A percentile compares a stretch with the other conserved stretches of the same genome.
phyloP scores from a whole-genome alignment of 2,113 vertebrate species.

The Labrus mixtus region DNA sequence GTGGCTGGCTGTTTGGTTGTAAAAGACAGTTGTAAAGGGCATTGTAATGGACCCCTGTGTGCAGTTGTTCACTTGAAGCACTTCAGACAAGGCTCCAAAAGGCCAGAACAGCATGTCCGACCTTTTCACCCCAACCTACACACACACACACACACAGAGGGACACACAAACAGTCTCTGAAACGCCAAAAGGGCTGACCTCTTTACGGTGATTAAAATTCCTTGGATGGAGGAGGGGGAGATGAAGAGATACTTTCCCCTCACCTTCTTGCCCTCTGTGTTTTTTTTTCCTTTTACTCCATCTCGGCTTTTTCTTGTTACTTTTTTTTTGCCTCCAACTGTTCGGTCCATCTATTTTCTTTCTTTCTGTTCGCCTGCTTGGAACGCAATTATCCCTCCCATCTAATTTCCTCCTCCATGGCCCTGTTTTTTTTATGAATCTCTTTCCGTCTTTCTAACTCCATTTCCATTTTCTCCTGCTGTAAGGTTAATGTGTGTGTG shows the following conservation, averaged over 20 bases:
- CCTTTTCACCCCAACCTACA: constrained; percentile 69
- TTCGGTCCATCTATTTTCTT: background rate
- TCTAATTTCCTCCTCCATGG: constrained; percentile 10
- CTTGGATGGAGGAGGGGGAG: constrained; percentile 45
- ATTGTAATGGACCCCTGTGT: constrained; percentile 46
- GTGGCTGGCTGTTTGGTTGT: constrained; percentile 12
- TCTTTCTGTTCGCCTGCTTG: constrained; percentile 22
- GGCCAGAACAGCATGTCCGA: constrained; percentile 53
- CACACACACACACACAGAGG: constrained; percentile 25
- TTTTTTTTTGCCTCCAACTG: background rate
- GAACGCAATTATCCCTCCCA: constrained; percentile 22
- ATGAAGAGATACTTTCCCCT: constrained; percentile 61
- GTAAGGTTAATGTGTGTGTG: constrained; percentile 21
- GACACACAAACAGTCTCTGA: constrained; percentile 28
- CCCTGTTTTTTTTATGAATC: constrained; percentile 22
- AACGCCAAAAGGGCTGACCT: constrained; percentile 66
- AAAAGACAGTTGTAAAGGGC: constrained; percentile 46
- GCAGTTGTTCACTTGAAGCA: constrained; percentile 57
- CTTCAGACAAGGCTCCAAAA: constrained; percentile 54
- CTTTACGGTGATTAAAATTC: constrained; percentile 79
- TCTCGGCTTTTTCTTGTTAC: background rate
- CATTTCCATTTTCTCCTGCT: constrained; percentile 23
- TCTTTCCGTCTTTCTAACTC: background rate
- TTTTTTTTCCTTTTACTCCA: constrained; percentile 18
- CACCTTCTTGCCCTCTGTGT: constrained; percentile 62